Percentiles rank a stretch among this genome's conserved stretches.
Evolutionary conservation across 30 jellyfish, hydroid and myxozoan genomes (phyloP).

Genomic region (Rhopilema esculentum): DNA sequence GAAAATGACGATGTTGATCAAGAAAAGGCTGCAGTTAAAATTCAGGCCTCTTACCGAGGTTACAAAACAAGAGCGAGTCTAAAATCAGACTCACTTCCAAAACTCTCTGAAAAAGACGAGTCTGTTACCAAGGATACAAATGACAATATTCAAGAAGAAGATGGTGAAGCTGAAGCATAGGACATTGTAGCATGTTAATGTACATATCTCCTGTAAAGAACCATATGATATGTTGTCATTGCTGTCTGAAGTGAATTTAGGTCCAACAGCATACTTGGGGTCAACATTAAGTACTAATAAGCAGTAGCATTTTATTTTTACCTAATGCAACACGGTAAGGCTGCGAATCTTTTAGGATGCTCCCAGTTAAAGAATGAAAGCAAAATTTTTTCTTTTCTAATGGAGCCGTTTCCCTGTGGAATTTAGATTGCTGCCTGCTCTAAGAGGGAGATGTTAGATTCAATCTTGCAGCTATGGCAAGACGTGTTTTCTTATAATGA

Average conservation of each 20-base stretch:
- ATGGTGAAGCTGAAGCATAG: slow-evolving; percentile 15
- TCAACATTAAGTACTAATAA: too few species aligned
- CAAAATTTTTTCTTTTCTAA: too few species aligned
- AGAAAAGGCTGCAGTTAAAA: slow-evolving; percentile 76
- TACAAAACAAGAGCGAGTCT: slow-evolving; percentile 56
- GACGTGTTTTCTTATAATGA: too few species aligned
- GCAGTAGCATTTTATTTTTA: too few species aligned
- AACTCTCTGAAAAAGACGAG: neutral
- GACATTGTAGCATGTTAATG: neutral
- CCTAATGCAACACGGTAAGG: too few species aligned
- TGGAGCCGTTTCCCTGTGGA: too few species aligned
- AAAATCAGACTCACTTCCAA: slow-evolving; percentile 19
- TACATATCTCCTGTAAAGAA: slow-evolving; percentile 36
- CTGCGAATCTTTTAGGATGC: too few species aligned
- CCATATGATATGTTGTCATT: neutral
- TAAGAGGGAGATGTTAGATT: too few species aligned
- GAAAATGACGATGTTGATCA: slow-evolving; percentile 20
- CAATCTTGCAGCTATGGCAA: too few species aligned
- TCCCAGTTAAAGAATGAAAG: too few species aligned
- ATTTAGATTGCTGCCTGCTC: too few species aligned
- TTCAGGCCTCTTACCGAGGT: slow-evolving; percentile 82
- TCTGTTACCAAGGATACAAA: neutral
- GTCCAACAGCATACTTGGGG: too few species aligned
- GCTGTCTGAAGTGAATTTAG: neutral
- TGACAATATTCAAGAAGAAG: slow-evolving; percentile 23